Base-by-base conservation (phyloP, 2,797 vertebrate species). In the Helostoma temminkii region DNA sequence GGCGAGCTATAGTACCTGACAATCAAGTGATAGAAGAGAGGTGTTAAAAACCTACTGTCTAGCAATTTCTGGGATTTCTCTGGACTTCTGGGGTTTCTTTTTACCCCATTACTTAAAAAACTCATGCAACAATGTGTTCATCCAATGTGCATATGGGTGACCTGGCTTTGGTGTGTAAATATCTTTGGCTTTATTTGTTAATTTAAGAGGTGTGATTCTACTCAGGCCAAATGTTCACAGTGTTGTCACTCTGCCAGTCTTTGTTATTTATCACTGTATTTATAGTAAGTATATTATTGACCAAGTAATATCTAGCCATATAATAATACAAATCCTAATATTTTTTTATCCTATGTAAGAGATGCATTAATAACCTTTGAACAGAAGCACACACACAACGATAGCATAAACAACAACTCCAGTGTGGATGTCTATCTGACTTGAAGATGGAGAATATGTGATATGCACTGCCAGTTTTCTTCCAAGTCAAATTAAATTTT, bases 201-300 rank as follows among this genome's bases (percentile, higher is more conserved):
- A 89, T 91, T 92, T 90, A 93, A 93, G 76, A 82, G 80, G 78
- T 87, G 73, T 87, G 81, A 86, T 80, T 89, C 68, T 70, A 84
- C 90, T 93, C 90, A 92, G 85, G 84, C 90, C 87, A 55, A 89
- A 88, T 82, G 75, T 88, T 87, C 68, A 80, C 76, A 76, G 47
- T 82, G 78, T 87, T 68, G 76, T 86, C 77, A 72, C 69, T 80
- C 81, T 78, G 76, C 65, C 71, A 80, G 76, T 81, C 52, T 79
- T 79, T 88, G 83, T 92, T 92, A 91, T 92, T 93, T 93, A 93
- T 92, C 90, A 63, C 60, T 79, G 81, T 93, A 93, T 94, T 93
- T 93, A 93, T 91, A 82, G 85, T 71, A 80, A 78, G 34, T 83
- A 84, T 91, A 92, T 71, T 83, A 77, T 66, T 42, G 49, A 63